Conservation (phyloP, 2,888 invertebrate genomes). For the Drosophila affinis region DNA sequence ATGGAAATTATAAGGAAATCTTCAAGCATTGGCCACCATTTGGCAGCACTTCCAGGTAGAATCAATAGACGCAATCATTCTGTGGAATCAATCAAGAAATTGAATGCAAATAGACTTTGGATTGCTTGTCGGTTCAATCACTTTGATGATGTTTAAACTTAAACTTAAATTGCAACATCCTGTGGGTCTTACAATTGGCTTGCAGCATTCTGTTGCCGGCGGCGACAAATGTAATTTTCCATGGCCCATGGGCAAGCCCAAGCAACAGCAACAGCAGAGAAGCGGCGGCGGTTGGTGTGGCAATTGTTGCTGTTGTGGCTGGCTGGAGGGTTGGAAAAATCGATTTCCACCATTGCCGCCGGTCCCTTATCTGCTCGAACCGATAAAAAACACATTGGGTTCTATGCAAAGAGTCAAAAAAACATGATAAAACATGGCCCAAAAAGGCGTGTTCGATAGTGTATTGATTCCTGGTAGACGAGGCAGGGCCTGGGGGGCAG, state of each 20-base stretch:
- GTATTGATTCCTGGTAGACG: conserved; percentile 18
- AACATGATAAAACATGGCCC: conserved; percentile 18
- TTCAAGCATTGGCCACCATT: not conserved
- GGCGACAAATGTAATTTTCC: conserved; percentile 27
- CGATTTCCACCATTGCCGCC: conserved; percentile 74
- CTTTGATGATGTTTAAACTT: not conserved
- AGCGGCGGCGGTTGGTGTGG: not conserved
- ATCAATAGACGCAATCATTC: not conserved
- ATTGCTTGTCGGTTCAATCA: not conserved
- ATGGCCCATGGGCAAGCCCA: conserved; percentile 21
- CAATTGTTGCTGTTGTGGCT: conserved; percentile 40
- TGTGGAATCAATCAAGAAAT: not conserved
- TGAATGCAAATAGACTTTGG: not conserved
- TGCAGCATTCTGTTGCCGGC: conserved; percentile 28
- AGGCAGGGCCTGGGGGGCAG: conserved; percentile 7
- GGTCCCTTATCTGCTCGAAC: conserved; percentile 56
- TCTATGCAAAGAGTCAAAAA: conserved; percentile 14
- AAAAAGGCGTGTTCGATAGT: conserved; percentile 30
- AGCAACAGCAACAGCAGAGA: conserved; percentile 19
- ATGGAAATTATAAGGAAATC: not conserved
- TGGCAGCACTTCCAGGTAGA: not conserved
- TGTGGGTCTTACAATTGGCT: conserved; percentile 28
- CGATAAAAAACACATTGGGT: conserved; percentile 64
- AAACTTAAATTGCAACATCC: not conserved
- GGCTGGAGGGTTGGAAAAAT: conserved; percentile 77